phyloP scores from a whole-genome alignment of 2,113 vertebrate species.

The Butorides virescens region DNA sequence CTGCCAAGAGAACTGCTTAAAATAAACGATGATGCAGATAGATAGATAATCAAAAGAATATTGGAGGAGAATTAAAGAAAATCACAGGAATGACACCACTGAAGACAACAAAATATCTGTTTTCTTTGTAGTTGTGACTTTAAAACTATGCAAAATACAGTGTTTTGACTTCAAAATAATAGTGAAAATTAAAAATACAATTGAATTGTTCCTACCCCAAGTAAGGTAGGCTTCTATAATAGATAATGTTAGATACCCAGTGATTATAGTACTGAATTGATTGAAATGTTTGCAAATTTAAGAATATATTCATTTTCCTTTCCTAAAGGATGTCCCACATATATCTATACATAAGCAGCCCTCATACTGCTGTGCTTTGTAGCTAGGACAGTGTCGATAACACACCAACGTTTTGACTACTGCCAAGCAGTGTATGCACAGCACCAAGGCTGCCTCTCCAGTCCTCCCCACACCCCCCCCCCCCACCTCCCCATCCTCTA shows the following conservation, averaged over 20 bases:
- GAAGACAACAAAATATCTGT: neutral
- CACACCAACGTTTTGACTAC: neutral
- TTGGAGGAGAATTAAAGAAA: neutral
- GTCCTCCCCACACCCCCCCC: fast-evolving
- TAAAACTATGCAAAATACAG: neutral
- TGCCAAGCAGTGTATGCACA: neutral
- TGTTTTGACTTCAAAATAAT: neutral
- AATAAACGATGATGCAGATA: conserved; percentile 2
- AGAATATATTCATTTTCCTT: neutral
- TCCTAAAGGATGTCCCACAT: neutral
- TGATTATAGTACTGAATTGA: neutral
- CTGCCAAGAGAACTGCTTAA: neutral
- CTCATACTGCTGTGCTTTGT: neutral
- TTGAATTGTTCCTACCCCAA: neutral
- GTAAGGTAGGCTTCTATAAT: neutral
- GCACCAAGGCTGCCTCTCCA: neutral
- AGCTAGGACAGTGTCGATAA: neutral
- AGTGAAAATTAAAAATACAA: neutral
- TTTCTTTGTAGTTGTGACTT: neutral
- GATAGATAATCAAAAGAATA: neutral
- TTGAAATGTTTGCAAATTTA: neutral
- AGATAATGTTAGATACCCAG: neutral
- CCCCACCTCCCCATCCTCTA: too few relatives aligned
- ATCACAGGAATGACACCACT: neutral
- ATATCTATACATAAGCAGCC: neutral